Evolutionary conservation across 1,140 invertebrate genomes (phyloP).

Genomic region (Zaprionus africanus): DNA sequence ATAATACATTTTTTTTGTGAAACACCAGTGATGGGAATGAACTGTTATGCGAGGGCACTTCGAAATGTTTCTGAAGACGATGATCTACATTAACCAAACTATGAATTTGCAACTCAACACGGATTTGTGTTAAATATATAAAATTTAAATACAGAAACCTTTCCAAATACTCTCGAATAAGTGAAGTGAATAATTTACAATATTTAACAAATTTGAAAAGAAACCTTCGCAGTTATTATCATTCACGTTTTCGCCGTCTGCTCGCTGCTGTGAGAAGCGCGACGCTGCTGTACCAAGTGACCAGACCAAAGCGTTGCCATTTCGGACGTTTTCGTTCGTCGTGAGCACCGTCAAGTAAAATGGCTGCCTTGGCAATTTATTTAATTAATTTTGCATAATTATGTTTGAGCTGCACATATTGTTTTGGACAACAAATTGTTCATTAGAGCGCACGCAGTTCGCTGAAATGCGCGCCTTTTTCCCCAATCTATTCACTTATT

Average conservation of each 20-base stretch:
- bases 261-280: slow-evolving; percentile 21
- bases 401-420: slow-evolving; percentile 7
- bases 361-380: slow-evolving; percentile 44
- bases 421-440: slow-evolving; percentile 17
- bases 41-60: not conserved
- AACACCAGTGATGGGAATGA: not conserved
- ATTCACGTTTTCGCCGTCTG: slow-evolving; percentile 14
- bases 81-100: not conserved
- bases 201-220: not conserved
- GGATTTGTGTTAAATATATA: too few species aligned
- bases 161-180: not conserved
- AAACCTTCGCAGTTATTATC: slow-evolving; percentile 16
- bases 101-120: too few species aligned
- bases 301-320: slow-evolving; percentile 62
- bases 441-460: slow-evolving; percentile 14
- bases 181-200: not conserved
- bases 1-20: not conserved
- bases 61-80: not conserved
- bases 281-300: slow-evolving; percentile 55
- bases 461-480: slow-evolving; percentile 64
- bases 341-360: slow-evolving; percentile 43
- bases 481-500: slow-evolving; percentile 48
- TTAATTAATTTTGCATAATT: slow-evolving; percentile 47
- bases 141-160: not conserved
- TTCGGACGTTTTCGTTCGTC: slow-evolving; percentile 46